Evolutionary conservation across 1,140 invertebrate genomes (phyloP).

Genomic region (Zaprionus davidi): DNA sequence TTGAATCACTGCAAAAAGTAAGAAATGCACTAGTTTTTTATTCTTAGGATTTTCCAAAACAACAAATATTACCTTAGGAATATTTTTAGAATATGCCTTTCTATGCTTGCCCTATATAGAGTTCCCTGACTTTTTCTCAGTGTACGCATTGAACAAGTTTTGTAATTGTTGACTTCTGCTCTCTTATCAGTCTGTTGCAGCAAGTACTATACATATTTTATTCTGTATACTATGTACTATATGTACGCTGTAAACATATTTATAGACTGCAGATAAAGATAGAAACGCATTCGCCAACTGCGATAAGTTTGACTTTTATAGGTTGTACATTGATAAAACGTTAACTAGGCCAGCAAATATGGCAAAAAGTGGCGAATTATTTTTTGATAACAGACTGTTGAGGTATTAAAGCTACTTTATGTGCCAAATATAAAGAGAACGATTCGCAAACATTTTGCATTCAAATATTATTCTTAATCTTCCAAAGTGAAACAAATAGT

Average conservation of each 20-base stretch:
- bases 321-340: background rate
- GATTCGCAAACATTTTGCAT: background rate
- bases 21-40: background rate
- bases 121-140: background rate
- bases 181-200: conserved; percentile 5
- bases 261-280: background rate
- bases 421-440: background rate
- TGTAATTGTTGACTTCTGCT: conserved; percentile 1
- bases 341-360: background rate
- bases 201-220: background rate
- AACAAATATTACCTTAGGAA: background rate
- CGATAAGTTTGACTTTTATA: background rate
- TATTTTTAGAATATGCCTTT: background rate
- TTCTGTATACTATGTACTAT: background rate
- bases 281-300: background rate
- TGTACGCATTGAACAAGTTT: background rate
- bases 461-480: too few species aligned
- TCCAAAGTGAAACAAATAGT: too few species aligned
- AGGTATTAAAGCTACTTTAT: background rate
- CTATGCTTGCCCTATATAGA: background rate
- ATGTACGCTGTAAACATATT: background rate
- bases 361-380: background rate
- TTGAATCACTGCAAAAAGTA: background rate
- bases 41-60: background rate
- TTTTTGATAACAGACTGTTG: background rate